phyloP scores from a whole-genome alignment of 2,113 vertebrate species.

The Columba livia region DNA sequence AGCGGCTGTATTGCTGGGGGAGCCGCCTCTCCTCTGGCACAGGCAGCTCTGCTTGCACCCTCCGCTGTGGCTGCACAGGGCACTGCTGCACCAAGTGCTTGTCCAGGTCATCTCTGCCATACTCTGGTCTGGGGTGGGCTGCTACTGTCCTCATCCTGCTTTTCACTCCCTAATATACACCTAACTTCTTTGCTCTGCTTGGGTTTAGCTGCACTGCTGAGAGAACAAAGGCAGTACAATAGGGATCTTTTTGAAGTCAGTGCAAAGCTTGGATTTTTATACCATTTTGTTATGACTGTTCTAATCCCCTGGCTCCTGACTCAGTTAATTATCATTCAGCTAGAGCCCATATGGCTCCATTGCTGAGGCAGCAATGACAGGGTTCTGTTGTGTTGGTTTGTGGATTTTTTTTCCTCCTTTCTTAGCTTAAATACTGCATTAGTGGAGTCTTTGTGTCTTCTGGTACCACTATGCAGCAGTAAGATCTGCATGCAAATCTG shows the following conservation, averaged over 20 bases:
- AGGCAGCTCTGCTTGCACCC: not conserved
- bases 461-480: not conserved
- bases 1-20: not conserved
- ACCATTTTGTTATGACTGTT: not conserved
- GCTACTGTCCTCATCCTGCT: not conserved
- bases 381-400: not conserved
- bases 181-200: not conserved
- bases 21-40: not conserved
- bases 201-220: not conserved
- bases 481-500: not conserved
- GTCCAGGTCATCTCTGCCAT: not conserved
- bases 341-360: not conserved
- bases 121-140: not conserved
- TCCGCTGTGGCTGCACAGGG: not conserved
- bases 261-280: not conserved
- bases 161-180: not conserved
- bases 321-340: not conserved
- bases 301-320: not conserved
- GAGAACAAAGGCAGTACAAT: not conserved
- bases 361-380: not conserved
- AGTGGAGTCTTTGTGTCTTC: not conserved
- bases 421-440: not conserved
- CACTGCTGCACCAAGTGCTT: accelerated
- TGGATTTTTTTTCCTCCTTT: not conserved
- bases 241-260: not conserved